Conservation (phyloP, 2,113 vertebrate species). For the Pluvialis apricaria region DNA sequence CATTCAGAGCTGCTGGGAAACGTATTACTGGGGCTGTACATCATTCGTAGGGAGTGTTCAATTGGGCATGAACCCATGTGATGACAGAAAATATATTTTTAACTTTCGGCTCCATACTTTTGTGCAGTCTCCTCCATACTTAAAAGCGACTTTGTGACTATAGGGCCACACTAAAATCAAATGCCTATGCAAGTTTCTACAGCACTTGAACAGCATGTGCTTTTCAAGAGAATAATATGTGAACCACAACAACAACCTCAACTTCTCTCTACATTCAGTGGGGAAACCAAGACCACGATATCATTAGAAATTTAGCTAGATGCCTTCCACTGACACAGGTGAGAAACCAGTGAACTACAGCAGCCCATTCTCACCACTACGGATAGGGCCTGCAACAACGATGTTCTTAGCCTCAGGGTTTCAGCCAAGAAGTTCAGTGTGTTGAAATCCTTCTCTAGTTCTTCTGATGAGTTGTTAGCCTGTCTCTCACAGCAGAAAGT, state of each 20-base stretch:
- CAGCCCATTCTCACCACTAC: background rate
- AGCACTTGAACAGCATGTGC: background rate
- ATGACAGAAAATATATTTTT: background rate
- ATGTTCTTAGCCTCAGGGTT: background rate
- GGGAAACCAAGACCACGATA: background rate
- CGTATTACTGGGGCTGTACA: background rate
- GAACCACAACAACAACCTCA: background rate
- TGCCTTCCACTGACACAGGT: background rate
- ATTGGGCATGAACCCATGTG: fast-evolving
- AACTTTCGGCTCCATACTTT: background rate
- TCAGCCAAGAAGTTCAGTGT: background rate
- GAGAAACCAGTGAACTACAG: background rate
- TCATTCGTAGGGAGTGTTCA: background rate
- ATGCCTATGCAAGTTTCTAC: background rate
- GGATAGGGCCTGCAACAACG: background rate
- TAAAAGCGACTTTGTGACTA: background rate
- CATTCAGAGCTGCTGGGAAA: background rate
- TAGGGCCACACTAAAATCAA: background rate
- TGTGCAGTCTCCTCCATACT: background rate
- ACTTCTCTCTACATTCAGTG: background rate
- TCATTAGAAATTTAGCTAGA: background rate
- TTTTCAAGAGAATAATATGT: fast-evolving
- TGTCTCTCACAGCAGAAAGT: background rate
- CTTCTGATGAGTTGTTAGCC: background rate
- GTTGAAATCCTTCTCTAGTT: background rate